Percentiles rank a stretch among this genome's conserved stretches.
phyloP scores from a whole-genome alignment of 2,888 invertebrate genomes.

The Cryptocephalus moraei region DNA sequence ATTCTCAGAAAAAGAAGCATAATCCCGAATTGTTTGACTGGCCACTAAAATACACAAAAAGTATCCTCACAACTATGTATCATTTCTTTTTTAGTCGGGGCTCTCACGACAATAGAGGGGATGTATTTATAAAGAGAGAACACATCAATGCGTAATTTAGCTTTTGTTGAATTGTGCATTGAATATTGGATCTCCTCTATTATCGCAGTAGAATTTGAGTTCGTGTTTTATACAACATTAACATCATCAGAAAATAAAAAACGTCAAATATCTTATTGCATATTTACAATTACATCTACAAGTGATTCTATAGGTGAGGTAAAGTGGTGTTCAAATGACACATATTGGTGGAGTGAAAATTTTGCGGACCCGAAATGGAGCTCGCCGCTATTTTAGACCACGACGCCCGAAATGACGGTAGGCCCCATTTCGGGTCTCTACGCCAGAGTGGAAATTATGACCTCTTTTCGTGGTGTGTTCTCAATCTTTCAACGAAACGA shows the following conservation, averaged over 20 bases:
- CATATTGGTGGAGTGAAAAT: slow-evolving; percentile 9
- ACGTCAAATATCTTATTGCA: slow-evolving; percentile 25
- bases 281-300: slow-evolving; percentile 18
- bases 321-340: slow-evolving; percentile 9
- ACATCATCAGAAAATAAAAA: slow-evolving; percentile 16
- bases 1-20: slow-evolving; percentile 11
- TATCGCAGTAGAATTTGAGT: slow-evolving; percentile 8
- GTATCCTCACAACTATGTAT: slow-evolving; percentile 18
- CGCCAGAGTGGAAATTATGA: no score
- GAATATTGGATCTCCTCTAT: slow-evolving; percentile 5
- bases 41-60: slow-evolving; percentile 13
- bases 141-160: neutral
- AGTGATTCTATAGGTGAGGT: neutral
- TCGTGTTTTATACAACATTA: slow-evolving; percentile 2
- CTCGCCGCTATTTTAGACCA: no score
- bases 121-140: no score
- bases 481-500: no score
- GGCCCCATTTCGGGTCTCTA: no score
- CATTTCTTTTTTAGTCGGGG: slow-evolving; percentile 5
- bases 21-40: slow-evolving; percentile 15
- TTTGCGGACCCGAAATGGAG: no score
- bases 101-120: no score
- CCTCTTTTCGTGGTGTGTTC: no score
- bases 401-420: no score
- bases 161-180: neutral